Base-by-base conservation (phyloP, 2,113 vertebrate species). In the Cavia porcellus region DNA sequence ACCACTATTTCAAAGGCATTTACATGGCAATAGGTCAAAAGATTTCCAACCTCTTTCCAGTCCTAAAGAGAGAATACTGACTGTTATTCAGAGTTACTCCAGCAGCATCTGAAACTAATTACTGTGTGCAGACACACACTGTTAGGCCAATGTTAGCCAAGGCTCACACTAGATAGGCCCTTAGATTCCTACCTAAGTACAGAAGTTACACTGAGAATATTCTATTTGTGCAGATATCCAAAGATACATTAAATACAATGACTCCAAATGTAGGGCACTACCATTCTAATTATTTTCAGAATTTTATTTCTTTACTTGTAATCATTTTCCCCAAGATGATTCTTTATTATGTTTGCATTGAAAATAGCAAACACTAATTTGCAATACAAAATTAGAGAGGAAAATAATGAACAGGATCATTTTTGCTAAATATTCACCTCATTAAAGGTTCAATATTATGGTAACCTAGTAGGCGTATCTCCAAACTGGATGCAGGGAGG, bases 281-380 rank as follows among this genome's bases (percentile, higher is more conserved):
- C 74, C 52, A 93, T 97, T 94, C 66, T 66, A 96, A 61, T 89
- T 50, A 82, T 74, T 82, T 94, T 91, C 4, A 28, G 80, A 52
- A 57, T 22, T 74, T 68, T 72, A 77, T 91, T 93, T 90, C 57
- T 89, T 64, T 59, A 30, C 55, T 92, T 88, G 24, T 83, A 72
- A 66, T 79, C 70, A 61, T 89, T 86, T 72, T 62, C 7, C 92
- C 75, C 81, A 96, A 94, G 80, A 89, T 95, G 68, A 94, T 91
- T 89, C 72, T 95, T 89, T 92, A 77, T 93, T 86, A 84, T 50
- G 9, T 81, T 74, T 75, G 84, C 55, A 86, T 95, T 96, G 96
- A 96, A 96, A 95, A 96, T 94, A 97, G 79, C 55, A 97, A 96
- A 86, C 45, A 64, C 25, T 70, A 35, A 81, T 45, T 68, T 96